These are phyloP conservation scores for Brachirus orientalis DNA, from an alignment of 2,113 vertebrate species.

Conservation along the genomic window DNA sequence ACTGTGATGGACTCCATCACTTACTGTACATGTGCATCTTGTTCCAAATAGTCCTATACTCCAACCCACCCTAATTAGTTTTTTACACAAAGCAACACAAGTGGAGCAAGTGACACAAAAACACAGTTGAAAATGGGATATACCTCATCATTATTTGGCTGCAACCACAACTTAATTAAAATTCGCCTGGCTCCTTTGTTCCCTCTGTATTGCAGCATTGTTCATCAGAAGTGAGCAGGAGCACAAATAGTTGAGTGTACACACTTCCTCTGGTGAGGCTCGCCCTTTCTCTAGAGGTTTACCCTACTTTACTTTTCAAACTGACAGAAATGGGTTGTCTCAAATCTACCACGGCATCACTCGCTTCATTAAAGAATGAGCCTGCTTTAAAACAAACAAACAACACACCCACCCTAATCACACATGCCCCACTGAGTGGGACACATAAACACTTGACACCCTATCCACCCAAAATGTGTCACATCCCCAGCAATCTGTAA, in stretches of 20 bases:
- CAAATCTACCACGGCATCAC: conserved; percentile 74
- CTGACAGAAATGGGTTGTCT: conserved; percentile 87
- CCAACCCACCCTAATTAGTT: conserved; percentile 70
- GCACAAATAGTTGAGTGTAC: conserved; percentile 77
- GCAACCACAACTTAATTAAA: conserved; percentile 79
- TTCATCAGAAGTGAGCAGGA: conserved; percentile 78
- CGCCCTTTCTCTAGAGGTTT: conserved; percentile 78
- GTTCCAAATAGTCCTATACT: conserved; percentile 2
- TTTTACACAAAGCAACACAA: conserved; percentile 68
- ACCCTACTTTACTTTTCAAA: conserved; percentile 83
- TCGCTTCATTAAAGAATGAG: conserved; percentile 79
- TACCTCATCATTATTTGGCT: conserved; percentile 78
- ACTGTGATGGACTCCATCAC: conserved; percentile 37
- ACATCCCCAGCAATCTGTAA: conserved; percentile 80
- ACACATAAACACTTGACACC: conserved; percentile 59
- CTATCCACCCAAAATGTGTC: conserved; percentile 76
- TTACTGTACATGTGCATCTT: too few relatives aligned
- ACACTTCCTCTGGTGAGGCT: conserved; percentile 77
- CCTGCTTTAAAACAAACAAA: conserved; percentile 80
- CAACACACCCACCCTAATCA: conserved; percentile 56
- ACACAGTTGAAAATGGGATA: conserved; percentile 70
- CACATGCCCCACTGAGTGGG: conserved; percentile 28
- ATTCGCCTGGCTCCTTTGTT: conserved; percentile 79
- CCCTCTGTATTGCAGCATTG: conserved; percentile 72
- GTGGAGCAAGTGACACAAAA: conserved; percentile 70